Percentiles rank a stretch among this genome's conserved stretches.
phyloP scores from a whole-genome alignment of 2,888 invertebrate genomes.

The Troides oblongomaculatus region DNA sequence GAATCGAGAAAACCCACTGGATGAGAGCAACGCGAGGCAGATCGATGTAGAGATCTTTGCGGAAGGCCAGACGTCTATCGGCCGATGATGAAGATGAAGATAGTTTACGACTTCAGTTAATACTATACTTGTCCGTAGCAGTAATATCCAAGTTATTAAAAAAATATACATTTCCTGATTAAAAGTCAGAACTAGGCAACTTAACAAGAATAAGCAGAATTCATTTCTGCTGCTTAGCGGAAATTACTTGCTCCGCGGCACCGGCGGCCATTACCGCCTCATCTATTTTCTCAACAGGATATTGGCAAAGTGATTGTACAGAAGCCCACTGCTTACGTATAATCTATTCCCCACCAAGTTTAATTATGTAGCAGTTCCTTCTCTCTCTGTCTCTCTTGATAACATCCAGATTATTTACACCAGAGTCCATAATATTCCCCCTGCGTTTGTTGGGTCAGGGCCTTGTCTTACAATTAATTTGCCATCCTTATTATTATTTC shows the following conservation, averaged over 20 bases:
- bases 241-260: conserved; percentile 25
- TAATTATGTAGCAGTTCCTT: not conserved
- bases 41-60: no score
- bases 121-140: not conserved
- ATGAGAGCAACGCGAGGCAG: no score
- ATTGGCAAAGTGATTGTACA: conserved; percentile 57
- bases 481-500: no score
- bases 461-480: no score
- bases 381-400: not conserved
- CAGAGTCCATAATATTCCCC: no score
- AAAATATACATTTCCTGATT: conserved; percentile 13
- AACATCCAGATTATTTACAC: no score
- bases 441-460: no score
- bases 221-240: conserved; percentile 26
- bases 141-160: conserved; percentile 12
- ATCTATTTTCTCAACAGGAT: conserved; percentile 51
- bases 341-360: not conserved
- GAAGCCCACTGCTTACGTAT: conserved; percentile 57
- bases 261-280: conserved; percentile 24
- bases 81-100: no score
- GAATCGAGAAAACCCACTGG: no score
- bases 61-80: no score
- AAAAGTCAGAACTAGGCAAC: conserved; percentile 12
- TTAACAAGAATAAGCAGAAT: conserved; percentile 25
- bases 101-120: no score